A percentile compares a stretch with the other conserved stretches of the same genome.
Evolutionary conservation across 2,888 invertebrate species (phyloP).

Genomic region (Pyrochroa serraticornis): DNA sequence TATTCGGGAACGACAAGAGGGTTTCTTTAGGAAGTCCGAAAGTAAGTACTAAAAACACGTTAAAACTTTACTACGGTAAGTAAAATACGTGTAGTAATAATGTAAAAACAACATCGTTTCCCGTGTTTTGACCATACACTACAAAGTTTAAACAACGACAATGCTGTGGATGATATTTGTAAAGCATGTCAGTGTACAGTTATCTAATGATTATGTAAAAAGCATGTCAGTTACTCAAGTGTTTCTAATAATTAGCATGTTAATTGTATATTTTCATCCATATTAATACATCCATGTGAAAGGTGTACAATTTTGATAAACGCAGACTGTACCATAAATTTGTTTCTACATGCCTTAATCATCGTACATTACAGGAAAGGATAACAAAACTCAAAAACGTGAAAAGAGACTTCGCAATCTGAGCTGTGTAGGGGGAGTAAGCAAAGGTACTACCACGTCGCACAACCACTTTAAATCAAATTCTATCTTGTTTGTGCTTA

Average conservation of each 20-base stretch:
- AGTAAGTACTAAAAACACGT: slow-evolving; percentile 67
- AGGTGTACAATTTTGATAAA: slow-evolving; percentile 3
- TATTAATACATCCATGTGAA: too few species aligned
- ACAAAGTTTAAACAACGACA: too few species aligned
- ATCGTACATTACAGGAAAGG: slow-evolving; percentile 55
- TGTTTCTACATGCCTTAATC: slow-evolving; percentile 36
- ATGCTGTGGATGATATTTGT: too few species aligned
- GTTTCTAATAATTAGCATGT: slow-evolving; percentile 27
- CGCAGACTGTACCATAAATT: slow-evolving; percentile 8
- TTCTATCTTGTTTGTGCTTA: not conserved
- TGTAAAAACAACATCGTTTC: not conserved
- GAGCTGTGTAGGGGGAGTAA: slow-evolving; percentile 66
- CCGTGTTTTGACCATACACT: too few species aligned
- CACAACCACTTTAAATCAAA: slow-evolving; percentile 2
- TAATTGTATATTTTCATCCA: slow-evolving; percentile 4
- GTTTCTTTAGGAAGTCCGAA: slow-evolving; percentile 89
- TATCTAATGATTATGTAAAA: slow-evolving; percentile 3
- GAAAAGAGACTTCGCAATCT: slow-evolving; percentile 68
- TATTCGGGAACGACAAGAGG: slow-evolving; percentile 87
- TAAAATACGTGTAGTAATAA: not conserved
- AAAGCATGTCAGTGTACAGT: too few species aligned
- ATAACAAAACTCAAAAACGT: slow-evolving; percentile 60
- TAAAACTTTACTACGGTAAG: not conserved
- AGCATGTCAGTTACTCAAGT: slow-evolving; percentile 29
- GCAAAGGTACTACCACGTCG: slow-evolving; percentile 58